These are phyloP conservation scores for Ceuthmochares aereus DNA, from an alignment of 2,113 vertebrate species.

Conservation along the genomic window DNA sequence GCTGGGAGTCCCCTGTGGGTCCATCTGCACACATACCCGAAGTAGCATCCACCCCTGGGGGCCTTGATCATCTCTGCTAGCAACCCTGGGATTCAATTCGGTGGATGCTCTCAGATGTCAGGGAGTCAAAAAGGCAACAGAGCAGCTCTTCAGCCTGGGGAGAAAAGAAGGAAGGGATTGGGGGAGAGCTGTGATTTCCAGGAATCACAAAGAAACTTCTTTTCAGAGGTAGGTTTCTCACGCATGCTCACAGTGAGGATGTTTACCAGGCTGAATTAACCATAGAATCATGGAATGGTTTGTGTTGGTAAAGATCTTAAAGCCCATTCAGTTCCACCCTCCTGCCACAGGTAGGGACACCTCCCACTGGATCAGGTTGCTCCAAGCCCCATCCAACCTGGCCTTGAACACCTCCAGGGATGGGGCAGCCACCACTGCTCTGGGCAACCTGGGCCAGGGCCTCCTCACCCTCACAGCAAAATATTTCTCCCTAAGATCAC, in stretches of 20 bases:
- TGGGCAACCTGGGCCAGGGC: no score
- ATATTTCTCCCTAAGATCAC: no score
- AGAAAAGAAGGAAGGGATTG: not conserved
- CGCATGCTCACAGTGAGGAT: not conserved
- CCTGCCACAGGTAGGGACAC: no score
- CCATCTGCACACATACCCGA: not conserved
- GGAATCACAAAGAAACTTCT: not conserved
- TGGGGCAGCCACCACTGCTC: no score
- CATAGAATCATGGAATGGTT: no score
- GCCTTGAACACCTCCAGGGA: no score
- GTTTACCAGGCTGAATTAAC: not conserved
- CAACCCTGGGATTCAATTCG: not conserved
- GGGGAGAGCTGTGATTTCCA: not conserved
- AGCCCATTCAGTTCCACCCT: no score
- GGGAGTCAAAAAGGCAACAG: slow-evolving; percentile 71
- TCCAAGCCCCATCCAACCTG: no score
- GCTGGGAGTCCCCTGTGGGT: not conserved
- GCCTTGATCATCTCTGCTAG: not conserved
- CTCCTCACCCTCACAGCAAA: no score
- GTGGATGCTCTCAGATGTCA: slow-evolving; percentile 66
- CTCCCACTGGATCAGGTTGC: no score
- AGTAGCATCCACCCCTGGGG: not conserved
- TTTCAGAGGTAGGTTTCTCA: not conserved
- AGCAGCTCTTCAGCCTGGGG: slow-evolving; percentile 74
- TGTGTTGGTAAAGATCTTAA: no score